phyloP scores from a whole-genome alignment of 2,888 invertebrate genomes.

The Leucoptera coffeella region DNA sequence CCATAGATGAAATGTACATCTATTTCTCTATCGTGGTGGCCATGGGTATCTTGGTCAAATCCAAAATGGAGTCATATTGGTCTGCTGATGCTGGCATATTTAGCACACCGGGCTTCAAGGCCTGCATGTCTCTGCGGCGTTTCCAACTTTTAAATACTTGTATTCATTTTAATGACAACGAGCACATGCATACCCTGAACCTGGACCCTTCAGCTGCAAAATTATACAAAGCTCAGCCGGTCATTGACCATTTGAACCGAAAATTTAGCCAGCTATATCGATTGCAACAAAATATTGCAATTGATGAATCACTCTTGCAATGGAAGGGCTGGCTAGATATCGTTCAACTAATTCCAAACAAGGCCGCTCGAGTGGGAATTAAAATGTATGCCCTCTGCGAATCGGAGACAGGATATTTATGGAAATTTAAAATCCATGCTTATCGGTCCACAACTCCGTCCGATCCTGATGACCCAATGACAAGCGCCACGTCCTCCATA shows the following conservation, averaged over 20 bases:
- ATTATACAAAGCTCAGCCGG: background rate
- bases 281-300: conserved; percentile 1
- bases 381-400: conserved; percentile 2
- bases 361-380: conserved; percentile 1
- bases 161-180: conserved; percentile 2
- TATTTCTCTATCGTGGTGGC: background rate
- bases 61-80: background rate
- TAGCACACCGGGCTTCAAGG: background rate
- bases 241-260: background rate
- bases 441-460: too few relatives aligned
- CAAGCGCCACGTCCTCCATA: background rate
- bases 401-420: too few relatives aligned
- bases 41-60: background rate
- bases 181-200: background rate
- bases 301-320: conserved; percentile 1
- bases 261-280: background rate
- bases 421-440: too few relatives aligned
- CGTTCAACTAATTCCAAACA: conserved; percentile 1
- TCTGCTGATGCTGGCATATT: background rate
- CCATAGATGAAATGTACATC: background rate
- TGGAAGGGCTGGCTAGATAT: conserved; percentile 1
- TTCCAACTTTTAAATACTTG: conserved; percentile 1
- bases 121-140: conserved; percentile 1
- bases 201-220: background rate
- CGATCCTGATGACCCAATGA: too few relatives aligned